Evolutionary conservation across 2,888 invertebrate genomes (phyloP).

Genomic region (Cantharis rufa): DNA sequence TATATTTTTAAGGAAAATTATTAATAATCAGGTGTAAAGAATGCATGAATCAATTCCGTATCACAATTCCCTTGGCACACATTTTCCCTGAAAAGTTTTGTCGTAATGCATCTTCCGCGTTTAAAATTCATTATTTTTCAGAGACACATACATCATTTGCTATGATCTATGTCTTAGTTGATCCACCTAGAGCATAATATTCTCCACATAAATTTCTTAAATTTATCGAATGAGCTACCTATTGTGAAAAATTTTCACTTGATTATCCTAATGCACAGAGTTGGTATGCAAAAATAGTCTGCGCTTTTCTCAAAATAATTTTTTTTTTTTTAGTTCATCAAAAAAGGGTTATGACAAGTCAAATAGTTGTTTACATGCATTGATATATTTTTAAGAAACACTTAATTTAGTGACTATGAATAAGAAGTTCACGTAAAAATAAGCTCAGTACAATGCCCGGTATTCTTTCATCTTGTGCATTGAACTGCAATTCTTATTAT

Average conservation of each 20-base stretch:
- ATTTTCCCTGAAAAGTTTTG: slow-evolving; percentile 19
- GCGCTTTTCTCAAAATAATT: not conserved
- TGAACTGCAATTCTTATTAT: slow-evolving; percentile 41
- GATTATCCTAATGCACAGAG: not conserved
- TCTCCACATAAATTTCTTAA: slow-evolving; percentile 30
- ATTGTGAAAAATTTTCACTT: not conserved
- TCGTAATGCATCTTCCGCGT: slow-evolving; percentile 27
- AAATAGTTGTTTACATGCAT: slow-evolving; percentile 15
- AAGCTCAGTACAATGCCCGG: slow-evolving; percentile 28
- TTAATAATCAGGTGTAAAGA: slow-evolving; percentile 29
- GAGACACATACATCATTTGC: slow-evolving; percentile 34
- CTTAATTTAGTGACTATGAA: slow-evolving; percentile 36
- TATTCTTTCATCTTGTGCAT: slow-evolving; percentile 38
- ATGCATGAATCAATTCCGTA: slow-evolving; percentile 29
- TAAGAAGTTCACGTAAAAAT: slow-evolving; percentile 37
- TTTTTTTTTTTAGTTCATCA: not conserved
- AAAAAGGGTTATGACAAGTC: slow-evolving; percentile 14
- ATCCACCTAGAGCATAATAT: slow-evolving; percentile 23
- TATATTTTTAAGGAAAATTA: slow-evolving; percentile 10
- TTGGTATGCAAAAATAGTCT: too few relatives aligned
- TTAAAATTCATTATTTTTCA: slow-evolving; percentile 38
- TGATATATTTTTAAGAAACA: slow-evolving; percentile 32
- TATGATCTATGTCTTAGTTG: slow-evolving; percentile 33
- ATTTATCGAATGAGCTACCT: slow-evolving; percentile 25
- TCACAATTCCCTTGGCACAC: slow-evolving; percentile 23